Conservation (phyloP, 2,113 vertebrate genomes). For the Lasiurus cinereus region DNA sequence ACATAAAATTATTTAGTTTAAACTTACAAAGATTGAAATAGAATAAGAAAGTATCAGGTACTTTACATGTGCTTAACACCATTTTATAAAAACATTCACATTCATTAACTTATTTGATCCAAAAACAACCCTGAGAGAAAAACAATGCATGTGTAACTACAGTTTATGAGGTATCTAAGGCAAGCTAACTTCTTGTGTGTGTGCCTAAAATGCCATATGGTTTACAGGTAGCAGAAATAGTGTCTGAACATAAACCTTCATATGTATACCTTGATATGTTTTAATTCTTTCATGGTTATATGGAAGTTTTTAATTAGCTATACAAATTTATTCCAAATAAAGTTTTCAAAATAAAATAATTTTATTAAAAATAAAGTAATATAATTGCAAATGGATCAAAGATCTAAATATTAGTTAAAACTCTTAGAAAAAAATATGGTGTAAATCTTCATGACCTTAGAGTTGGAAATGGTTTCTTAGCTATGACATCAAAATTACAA, state of each 20-base stretch:
- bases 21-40: slow-evolving; percentile 40
- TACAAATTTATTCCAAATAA: slow-evolving; percentile 24
- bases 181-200: not conserved
- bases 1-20: slow-evolving; percentile 64
- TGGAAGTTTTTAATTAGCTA: slow-evolving; percentile 13
- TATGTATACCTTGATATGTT: not conserved
- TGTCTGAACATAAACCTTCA: slow-evolving; percentile 41
- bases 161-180: not conserved
- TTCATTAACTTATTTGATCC: slow-evolving; percentile 15
- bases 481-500: not conserved
- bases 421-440: not conserved
- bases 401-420: slow-evolving; percentile 45
- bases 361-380: slow-evolving; percentile 51
- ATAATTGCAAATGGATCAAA: slow-evolving; percentile 39
- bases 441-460: slow-evolving; percentile 42
- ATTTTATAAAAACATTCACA: slow-evolving; percentile 49
- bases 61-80: slow-evolving; percentile 27
- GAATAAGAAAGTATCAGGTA: not conserved
- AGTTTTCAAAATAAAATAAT: slow-evolving; percentile 54
- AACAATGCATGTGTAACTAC: not conserved
- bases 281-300: slow-evolving; percentile 36
- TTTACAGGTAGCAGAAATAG: slow-evolving; percentile 29
- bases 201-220: not conserved
- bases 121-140: slow-evolving; percentile 10
- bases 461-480: not conserved